phyloP scores from a whole-genome alignment of 1,140 invertebrate species.

The Caenorhabditis briggsae region DNA sequence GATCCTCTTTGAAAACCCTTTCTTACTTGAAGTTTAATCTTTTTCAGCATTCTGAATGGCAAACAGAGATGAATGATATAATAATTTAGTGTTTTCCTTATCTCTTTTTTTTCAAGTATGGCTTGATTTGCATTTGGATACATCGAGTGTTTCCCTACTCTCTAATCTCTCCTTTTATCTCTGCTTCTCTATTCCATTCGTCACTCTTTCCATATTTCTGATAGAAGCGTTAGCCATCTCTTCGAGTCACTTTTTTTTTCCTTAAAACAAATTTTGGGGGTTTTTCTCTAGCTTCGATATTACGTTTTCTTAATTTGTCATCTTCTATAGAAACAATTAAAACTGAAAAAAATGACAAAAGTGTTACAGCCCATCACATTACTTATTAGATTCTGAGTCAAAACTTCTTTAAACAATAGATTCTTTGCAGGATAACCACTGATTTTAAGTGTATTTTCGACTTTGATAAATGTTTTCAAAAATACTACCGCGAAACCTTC shows the following conservation, averaged over 20 bases:
- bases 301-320: background rate
- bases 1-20: too few species aligned
- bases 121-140: slow-evolving; percentile 24
- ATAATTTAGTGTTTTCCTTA: background rate
- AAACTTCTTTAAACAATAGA: background rate
- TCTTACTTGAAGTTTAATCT: too few species aligned
- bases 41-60: too few species aligned
- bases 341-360: background rate
- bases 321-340: background rate
- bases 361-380: background rate
- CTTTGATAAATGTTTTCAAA: too few species aligned
- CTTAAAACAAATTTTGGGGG: too few species aligned
- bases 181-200: background rate
- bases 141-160: slow-evolving; percentile 6
- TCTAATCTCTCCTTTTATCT: background rate
- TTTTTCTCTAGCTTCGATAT: too few species aligned
- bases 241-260: background rate
- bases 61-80: background rate
- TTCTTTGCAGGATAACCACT: background rate
- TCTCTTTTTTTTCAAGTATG: slow-evolving; percentile 2
- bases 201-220: background rate
- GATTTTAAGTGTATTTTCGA: background rate
- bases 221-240: background rate
- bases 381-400: background rate
- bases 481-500: too few species aligned